Evolutionary conservation across 2,888 invertebrate species (phyloP).

Genomic region (Pecten maximus): DNA sequence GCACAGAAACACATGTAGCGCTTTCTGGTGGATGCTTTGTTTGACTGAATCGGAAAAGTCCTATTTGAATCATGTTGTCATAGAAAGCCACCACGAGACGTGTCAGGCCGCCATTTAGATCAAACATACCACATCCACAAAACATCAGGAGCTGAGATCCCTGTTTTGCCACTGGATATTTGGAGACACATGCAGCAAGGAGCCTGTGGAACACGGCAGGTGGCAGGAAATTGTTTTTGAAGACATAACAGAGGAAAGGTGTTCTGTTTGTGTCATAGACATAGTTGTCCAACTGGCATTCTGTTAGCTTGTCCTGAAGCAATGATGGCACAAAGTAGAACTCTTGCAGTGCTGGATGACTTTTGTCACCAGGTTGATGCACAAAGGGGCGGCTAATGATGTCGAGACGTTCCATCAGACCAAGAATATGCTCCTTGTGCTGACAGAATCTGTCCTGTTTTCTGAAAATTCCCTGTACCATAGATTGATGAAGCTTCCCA

Average conservation of each 20-base stretch:
- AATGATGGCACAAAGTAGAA: slow-evolving; percentile 35
- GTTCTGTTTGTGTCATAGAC: background rate
- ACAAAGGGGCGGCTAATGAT: background rate
- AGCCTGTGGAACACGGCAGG: slow-evolving; percentile 44
- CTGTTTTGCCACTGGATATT: slow-evolving; percentile 42
- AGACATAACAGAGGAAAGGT: slow-evolving; percentile 22
- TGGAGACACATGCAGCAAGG: slow-evolving; percentile 37
- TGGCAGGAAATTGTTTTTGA: slow-evolving; percentile 46
- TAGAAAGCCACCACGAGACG: background rate
- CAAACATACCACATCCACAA: background rate
- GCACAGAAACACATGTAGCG: background rate
- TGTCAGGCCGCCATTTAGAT: background rate
- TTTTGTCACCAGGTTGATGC: background rate
- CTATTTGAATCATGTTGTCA: slow-evolving; percentile 5
- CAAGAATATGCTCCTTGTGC: background rate
- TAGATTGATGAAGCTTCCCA: background rate
- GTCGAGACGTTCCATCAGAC: background rate
- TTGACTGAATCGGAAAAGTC: background rate
- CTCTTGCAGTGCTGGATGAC: background rate
- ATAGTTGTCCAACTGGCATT: background rate
- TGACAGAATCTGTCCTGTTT: background rate
- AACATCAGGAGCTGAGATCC: background rate
- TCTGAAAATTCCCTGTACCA: background rate
- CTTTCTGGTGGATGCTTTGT: background rate
- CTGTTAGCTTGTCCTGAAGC: slow-evolving; percentile 10